Evolutionary conservation across 2,113 vertebrate species (phyloP).

Genomic region (Corythornis madagascariensis): DNA sequence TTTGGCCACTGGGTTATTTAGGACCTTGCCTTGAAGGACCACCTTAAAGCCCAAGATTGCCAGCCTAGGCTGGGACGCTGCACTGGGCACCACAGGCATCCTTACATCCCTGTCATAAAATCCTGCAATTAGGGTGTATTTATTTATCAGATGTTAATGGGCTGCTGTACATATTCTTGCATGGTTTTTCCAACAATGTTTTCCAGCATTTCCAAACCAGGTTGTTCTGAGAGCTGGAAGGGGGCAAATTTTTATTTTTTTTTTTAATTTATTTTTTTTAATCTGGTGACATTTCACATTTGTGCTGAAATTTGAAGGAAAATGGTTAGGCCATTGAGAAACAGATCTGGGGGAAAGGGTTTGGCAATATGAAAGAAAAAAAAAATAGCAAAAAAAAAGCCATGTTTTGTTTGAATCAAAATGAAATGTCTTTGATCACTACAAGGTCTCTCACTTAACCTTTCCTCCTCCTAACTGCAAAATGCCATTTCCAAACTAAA

Average conservation of each 20-base stretch:
- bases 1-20: neutral
- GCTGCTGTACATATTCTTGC: neutral
- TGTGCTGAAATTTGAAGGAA: neutral
- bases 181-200: fast-evolving
- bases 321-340: neutral
- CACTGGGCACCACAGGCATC: fast-evolving
- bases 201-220: neutral
- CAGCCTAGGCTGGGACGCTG: fast-evolving
- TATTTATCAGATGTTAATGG: neutral
- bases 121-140: neutral
- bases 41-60: neutral
- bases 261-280: neutral
- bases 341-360: neutral
- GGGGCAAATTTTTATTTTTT: neutral
- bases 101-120: neutral
- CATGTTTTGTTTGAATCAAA: neutral
- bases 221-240: neutral
- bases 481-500: conserved; percentile 5
- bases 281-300: neutral
- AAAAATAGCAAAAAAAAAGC: no score
- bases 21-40: neutral
- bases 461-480: conserved; percentile 4
- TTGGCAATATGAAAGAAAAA: fast-evolving
- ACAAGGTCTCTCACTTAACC: conserved; percentile 17
- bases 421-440: neutral